Conservation (phyloP, 2,113 vertebrate genomes). For the Tragelaphus buxtoni region DNA sequence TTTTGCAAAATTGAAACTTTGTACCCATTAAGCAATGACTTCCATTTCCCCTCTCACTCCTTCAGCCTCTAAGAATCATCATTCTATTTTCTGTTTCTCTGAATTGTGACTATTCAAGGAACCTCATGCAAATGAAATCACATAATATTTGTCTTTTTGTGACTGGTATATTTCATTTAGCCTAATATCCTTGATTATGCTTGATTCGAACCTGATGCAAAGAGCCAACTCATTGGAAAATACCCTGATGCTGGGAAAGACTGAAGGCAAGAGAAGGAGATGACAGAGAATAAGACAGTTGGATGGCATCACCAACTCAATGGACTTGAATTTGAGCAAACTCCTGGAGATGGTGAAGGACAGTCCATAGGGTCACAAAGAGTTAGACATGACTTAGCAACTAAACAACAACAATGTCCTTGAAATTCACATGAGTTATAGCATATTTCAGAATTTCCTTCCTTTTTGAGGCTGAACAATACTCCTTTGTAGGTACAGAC, state of each 20-base stretch:
- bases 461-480: background rate
- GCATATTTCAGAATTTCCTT: background rate
- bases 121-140: background rate
- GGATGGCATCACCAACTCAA: background rate
- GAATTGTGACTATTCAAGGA: background rate
- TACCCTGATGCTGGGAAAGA: background rate
- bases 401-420: background rate
- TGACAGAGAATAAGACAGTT: background rate
- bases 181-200: background rate
- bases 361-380: background rate
- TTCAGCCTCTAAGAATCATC: background rate
- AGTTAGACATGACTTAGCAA: background rate
- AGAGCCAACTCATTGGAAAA: background rate
- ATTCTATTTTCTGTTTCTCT: background rate
- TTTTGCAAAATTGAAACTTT: background rate
- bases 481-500: background rate
- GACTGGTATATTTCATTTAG: background rate
- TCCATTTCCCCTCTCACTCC: accelerated
- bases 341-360: background rate
- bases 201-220: background rate
- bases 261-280: background rate
- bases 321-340: background rate
- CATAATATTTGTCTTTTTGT: background rate
- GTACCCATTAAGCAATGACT: background rate
- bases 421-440: background rate